Base-by-base conservation (phyloP, 2,888 invertebrate species). In the Diplazon laetatorius region DNA sequence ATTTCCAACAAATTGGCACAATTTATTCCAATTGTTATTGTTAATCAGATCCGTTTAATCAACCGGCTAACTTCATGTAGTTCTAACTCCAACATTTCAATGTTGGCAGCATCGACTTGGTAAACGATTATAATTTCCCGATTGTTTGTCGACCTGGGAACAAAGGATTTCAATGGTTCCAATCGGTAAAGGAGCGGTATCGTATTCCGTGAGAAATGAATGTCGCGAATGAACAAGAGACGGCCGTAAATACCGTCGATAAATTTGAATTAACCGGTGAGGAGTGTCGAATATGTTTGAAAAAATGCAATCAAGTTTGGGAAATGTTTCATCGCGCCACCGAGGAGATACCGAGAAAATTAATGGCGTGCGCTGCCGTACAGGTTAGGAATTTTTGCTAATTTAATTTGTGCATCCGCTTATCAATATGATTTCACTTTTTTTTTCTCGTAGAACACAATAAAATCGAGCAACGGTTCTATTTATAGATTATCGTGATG, bases 291-390 rank as follows among this genome's bases (percentile, higher is more conserved):
- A 82, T 87, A 59, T 88, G 88, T 69, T 80, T 88, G 30, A 83
- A 84, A 82, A 82, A 79, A 76, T 83, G 85, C 66, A 78, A 73
- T n/a, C 81, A 86, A 52, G 76, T 80, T 52, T 86, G 86, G 82
- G 82, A 86, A 75, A 77, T 88, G n/a, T 88, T 88, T 74, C 68
- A 72, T 68, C 79, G 76, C 63, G 82, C 83, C 72, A 82, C 82
- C 66, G 81, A 83, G 39, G 82, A 84, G 55, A 82, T 88, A 73
- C 74, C 85, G 30, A 75, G 76, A 66, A 89, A 89, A 82, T 81
- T 89, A 65, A 88, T 88, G 87, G 87, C 87, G 42, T 83, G 88
- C 66, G 89, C 88, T 73, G 85, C 87, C 9, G 86, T 89, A 65
- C 87, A 89, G 89, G 89, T 89, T 89, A 89, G 86, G 69, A 75